Evolutionary conservation across 2,888 invertebrate genomes (phyloP), one percentile per base, ranked within the genome.

Genomic region (Shargacucullia verbasci): DNA sequence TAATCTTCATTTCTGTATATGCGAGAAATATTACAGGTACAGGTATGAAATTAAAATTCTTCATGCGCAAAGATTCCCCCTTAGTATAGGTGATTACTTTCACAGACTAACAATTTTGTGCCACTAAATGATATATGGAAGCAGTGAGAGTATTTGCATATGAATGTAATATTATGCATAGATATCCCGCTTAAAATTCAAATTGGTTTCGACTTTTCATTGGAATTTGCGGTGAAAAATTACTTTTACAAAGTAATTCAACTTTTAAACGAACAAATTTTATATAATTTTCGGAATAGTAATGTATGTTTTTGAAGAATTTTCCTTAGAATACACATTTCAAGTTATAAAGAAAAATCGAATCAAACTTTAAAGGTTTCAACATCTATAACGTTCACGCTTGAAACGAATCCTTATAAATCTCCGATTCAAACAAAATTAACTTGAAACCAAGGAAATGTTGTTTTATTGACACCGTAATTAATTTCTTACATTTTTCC

Each of bases 391-490:
- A 73, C 70, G 38, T 64, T 73, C 52, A 69, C 59, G 52, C 53
- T 77, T 59, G 53, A 70, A 76, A 73, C 20, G 79, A 82, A 82
- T 55, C 81, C 83, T 3, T 72, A 82, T 66, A 74, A 76, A 73
- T 64, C 58, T 58, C 53, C 55, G 46, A 78, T 71, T 73, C 57
- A 67, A 77, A 74, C 59, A 65, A 71, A 81, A 77, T 78, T 72
- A 78, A 77, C 55, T 73, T 59, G 77, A 84, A 84, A 74, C 80
- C 79, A 55, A 60, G 31, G 14, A 69, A 82, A 77, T 67, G 59
- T 61, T 37, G n/a, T n/a, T 34, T 53, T 50, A 62, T 68, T 67
- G 62, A 56, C 53, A 38, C 44, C 12, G 35, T 57, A 52, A 60
- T 41, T 52, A 50, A 45, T 33, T 48, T 47, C 5, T 25, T 38